Conservation (phyloP, 2,797 vertebrate genomes). For the Coregonus ussuriensis region DNA sequence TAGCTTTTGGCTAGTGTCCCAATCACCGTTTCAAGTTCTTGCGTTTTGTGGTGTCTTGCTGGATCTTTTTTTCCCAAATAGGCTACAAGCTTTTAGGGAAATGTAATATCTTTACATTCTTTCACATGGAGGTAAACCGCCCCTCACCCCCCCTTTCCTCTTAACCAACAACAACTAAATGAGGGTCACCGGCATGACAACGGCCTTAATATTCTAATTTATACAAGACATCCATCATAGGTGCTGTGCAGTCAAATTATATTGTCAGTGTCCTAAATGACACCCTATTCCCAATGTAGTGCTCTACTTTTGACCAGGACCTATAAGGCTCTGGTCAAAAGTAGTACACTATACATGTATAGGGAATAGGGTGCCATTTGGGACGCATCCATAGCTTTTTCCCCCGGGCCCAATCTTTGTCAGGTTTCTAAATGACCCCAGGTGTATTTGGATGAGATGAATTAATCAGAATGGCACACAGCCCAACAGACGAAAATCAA, state of each 20-base stretch:
- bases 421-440: conserved; percentile 51
- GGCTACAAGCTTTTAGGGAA: too few relatives aligned
- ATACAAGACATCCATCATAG: conserved; percentile 53
- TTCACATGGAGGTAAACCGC: too few relatives aligned
- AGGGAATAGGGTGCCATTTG: too few relatives aligned
- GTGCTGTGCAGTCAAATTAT: conserved; percentile 51
- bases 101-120: background rate
- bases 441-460: conserved; percentile 53
- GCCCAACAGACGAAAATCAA: conserved; percentile 47
- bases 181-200: background rate
- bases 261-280: conserved; percentile 21
- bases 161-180: background rate
- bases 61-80: too few relatives aligned
- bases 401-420: too few relatives aligned
- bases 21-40: too few relatives aligned
- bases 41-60: too few relatives aligned
- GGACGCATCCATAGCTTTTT: background rate
- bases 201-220: conserved; percentile 49
- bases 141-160: background rate
- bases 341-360: too few relatives aligned
- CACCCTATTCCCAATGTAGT: too few relatives aligned
- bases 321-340: too few relatives aligned
- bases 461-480: conserved; percentile 68
- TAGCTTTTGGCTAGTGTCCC: background rate
- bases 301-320: too few relatives aligned